Evolutionary conservation across 2,797 vertebrate species (phyloP), one percentile per base, ranked within the genome.

Genomic region (Alfaro cultratus): DNA sequence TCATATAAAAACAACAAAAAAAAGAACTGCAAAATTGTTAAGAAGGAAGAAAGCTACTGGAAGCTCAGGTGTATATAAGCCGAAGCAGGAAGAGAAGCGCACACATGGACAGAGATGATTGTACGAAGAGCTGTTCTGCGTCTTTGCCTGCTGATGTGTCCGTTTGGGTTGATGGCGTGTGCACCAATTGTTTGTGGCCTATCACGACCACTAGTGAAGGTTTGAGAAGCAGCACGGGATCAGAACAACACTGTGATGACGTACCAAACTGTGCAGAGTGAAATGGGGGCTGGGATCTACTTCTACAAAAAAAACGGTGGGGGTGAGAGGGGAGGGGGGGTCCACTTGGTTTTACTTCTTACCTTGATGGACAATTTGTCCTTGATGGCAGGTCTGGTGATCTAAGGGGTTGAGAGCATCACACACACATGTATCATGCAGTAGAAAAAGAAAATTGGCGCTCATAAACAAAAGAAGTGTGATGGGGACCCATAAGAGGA

Each of bases 281-380:
- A 82, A 83, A 79, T 78, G 88, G 76, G 80, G 85, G 36, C 46
- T 49, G 72, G 85, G 86, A 73, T 87, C 92, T 94, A 93, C 74
- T 80, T 90, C 87, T 93, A 94, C 80, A 11, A 57, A 77, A 77
- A 34, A 47, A 11, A 21, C 29, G 5, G 43, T 4, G 36, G 71
- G 74, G 79, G 80, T 34, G 34, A 34, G 34, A n/a, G n/a, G n/a
- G 80, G 45, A 43, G 10, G 36, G 60, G 67, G 79, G 80, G 77
- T 90, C 89, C 86, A 80, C 83, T 87, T 77, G 78, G 43, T 72
- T 86, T 53, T 84, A 82, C 87, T 11, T 89, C 95, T 96, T 96
- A 96, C 95, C 95, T 96, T 96, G 79, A 95, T 91, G 90, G 94
- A 95, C 93, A 96, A 94, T 96, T 94, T 95, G 94, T 95, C 95